Percentiles rank a stretch among this genome's conserved stretches.
Evolutionary conservation across 2,797 vertebrate genomes (phyloP).

Genomic region (Enteromius thamalakanensis): DNA sequence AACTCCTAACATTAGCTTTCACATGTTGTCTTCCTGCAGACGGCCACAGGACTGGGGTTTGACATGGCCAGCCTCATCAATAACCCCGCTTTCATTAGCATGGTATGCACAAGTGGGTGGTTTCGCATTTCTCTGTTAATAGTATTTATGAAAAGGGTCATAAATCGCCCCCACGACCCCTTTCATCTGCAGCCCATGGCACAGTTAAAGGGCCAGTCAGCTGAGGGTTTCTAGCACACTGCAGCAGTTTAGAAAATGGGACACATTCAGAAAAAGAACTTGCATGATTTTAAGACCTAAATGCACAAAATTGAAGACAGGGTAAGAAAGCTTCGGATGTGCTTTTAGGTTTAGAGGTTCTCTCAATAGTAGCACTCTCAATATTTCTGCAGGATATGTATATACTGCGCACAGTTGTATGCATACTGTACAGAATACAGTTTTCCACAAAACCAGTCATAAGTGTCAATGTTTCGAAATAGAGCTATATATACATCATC

Average conservation of each 20-base stretch:
- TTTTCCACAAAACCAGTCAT: neutral
- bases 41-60: constrained; percentile 90
- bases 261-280: constrained; percentile 3
- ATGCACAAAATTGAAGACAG: neutral
- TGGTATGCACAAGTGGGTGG: constrained; percentile 80
- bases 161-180: constrained; percentile 56
- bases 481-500: no score
- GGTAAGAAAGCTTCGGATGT: neutral
- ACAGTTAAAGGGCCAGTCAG: constrained; percentile 42
- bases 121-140: constrained; percentile 43
- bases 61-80: constrained; percentile 99
- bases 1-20: constrained; percentile 3
- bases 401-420: neutral
- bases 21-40: constrained; percentile 75
- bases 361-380: neutral
- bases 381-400: no score
- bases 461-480: no score
- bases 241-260: neutral
- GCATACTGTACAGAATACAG: neutral
- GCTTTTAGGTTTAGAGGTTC: neutral
- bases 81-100: constrained; percentile 98
- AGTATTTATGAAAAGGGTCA: constrained; percentile 31
- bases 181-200: constrained; percentile 36
- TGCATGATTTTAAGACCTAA: neutral
- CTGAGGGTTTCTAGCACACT: constrained; percentile 37